Base-by-base conservation (phyloP, 92 coral and sea anemone species). In the Porites rus region DNA sequence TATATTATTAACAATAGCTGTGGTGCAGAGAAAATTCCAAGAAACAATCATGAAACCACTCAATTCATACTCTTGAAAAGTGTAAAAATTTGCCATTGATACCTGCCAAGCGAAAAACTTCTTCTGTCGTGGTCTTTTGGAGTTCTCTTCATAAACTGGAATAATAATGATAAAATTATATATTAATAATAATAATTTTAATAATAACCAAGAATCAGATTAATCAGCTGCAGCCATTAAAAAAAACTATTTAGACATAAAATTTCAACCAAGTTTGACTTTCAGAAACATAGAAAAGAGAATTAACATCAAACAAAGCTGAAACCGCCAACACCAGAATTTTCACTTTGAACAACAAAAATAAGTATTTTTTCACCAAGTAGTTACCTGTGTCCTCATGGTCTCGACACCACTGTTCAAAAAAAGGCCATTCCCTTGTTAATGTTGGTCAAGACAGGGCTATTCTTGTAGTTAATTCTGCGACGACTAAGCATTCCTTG, bases 81-180 rank as follows among this genome's bases (percentile, higher is more conserved):
- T 65, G 20, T 65, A 65, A 31, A 67, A n/a, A 67, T 20, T 67
- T 20, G 25, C 25, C 31, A 51, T 51, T 21, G 70, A 73, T 60
- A 85, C 84, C 89, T 76, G 89, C 83, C 89, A 85, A 62, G 88
- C 82, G 13, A 84, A 69, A 31, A 75, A 84, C 65, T 74, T 84
- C 51, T 75, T 84, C 74, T 84, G 89, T 76, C 89, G 43, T 24
- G 64, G 51, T 80, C 79, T 70, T 61, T 83, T 83, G 18, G 87
- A 46, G 62, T 83, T 83, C 13, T 83, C 80, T 52, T 63, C 66
- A 73, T 81, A 81, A 81, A 81, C 86, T 81, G 70, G 43, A 80
- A 60, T 13, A 58, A 14, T 17, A 72, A 72, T 43, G 9, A 21
- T 69, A 9, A 8, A 10, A 72, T 38, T 12, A 8, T 72, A 66